Evolutionary conservation across 2,888 invertebrate species (phyloP).

Genomic region (Cataglyphis livida): DNA sequence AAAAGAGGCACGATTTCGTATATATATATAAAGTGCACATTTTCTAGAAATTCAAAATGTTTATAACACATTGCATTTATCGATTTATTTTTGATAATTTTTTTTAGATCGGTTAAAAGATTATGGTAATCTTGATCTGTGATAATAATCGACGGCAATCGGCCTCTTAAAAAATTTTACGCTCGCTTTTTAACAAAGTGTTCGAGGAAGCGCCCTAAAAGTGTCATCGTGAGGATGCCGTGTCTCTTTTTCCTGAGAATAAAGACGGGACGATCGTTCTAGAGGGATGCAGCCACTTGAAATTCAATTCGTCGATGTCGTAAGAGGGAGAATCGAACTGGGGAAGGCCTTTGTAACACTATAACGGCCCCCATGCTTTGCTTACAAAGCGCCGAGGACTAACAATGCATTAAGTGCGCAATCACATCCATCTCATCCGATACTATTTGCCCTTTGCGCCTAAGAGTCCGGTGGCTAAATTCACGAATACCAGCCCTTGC

Average conservation of each 20-base stretch:
- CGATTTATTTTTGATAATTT: not conserved
- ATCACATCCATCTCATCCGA: constrained; percentile 86
- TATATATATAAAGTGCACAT: not conserved
- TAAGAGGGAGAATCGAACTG: constrained; percentile 64
- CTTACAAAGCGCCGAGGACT: constrained; percentile 83
- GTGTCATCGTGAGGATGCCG: constrained; percentile 65
- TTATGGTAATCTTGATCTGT: not conserved
- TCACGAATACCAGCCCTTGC: constrained; percentile 75
- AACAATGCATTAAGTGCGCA: constrained; percentile 86
- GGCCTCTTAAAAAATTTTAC: constrained; percentile 47
- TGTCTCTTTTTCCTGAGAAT: constrained; percentile 73
- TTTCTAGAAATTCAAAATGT: not conserved
- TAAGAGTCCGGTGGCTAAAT: constrained; percentile 82
- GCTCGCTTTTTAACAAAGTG: constrained; percentile 50
- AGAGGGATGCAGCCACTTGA: constrained; percentile 86
- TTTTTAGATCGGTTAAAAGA: not conserved
- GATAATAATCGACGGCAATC: constrained; percentile 20
- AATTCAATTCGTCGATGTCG: constrained; percentile 84
- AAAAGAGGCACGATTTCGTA: too few relatives aligned
- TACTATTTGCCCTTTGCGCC: constrained; percentile 85
- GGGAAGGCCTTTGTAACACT: constrained; percentile 82
- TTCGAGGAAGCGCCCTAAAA: constrained; percentile 62
- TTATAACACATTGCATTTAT: not conserved
- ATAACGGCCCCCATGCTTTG: constrained; percentile 84
- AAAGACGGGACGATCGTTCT: constrained; percentile 79